Base-by-base conservation (phyloP, 2,797 vertebrate species). In the Danionella dracula region DNA sequence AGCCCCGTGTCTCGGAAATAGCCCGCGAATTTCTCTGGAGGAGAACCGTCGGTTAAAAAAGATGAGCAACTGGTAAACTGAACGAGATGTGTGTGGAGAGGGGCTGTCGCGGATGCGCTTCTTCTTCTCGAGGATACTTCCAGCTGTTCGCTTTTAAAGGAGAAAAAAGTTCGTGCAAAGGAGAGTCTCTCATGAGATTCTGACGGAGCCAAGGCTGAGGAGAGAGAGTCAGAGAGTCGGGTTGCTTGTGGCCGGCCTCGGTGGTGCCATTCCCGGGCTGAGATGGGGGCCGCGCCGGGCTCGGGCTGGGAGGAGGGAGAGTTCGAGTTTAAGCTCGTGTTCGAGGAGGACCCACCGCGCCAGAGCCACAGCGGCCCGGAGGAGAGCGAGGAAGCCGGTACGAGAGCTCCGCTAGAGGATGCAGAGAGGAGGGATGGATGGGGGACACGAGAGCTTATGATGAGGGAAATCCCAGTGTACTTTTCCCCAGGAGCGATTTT, bases 281-380 rank as follows among this genome's bases (percentile, higher is more conserved):
- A 72, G 77, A 95, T 95, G 93, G 93, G 93, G 85, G 92, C 93
- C 59, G 92, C 92, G 76, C 85, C 89, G 60, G 91, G 91, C 75
- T 81, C 90, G 8, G 91, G 85, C 82, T 96, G 93, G 90, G 93
- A 94, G 83, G 93, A 94, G 82, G 93, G 91, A 73, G 93, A 96
- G 83, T 90, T 96, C 78, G 93, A 96, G 77, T 96, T 96, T 85
- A 93, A 92, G 81, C 81, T 94, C 83, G 91, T 94, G 76, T 96
- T 96, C 80, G 93, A 94, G 73, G 93, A 94, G 76, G 88, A 93
- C 57, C 88, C 88, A 64, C 85, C 84, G 66, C 78, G 84, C 41
- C 85, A 76, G 80, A 73, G 78, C 83, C 20, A 72, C 87, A 70
- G 88, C 79, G 46, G 65, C 78, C 64, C 80, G 83, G 70, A 79